Conservation (phyloP, 2,888 invertebrate genomes). For the Lissocephala sabroskyi region DNA sequence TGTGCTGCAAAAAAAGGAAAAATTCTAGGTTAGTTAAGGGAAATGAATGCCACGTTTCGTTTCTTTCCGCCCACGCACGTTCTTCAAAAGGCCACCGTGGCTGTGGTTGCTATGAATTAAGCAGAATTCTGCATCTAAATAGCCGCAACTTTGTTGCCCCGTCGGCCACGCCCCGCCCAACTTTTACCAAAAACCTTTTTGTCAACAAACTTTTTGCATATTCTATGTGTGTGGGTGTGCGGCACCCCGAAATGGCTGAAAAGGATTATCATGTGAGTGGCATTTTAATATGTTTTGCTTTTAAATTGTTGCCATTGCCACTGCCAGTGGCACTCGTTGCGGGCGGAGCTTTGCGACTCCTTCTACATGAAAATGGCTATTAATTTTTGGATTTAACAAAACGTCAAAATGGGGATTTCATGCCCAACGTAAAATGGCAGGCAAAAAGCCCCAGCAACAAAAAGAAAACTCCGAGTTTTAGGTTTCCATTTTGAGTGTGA, state of each 20-base stretch:
- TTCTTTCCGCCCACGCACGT: constrained; percentile 39
- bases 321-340: constrained; percentile 13
- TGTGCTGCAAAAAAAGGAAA: constrained; percentile 72
- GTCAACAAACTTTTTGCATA: constrained; percentile 33
- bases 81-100: no score
- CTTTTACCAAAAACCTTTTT: constrained; percentile 25
- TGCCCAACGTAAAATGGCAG: no score
- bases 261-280: constrained; percentile 56
- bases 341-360: constrained; percentile 13
- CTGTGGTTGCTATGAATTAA: constrained; percentile 59
- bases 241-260: constrained; percentile 16
- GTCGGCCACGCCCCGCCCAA: constrained; percentile 17
- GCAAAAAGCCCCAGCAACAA: no score
- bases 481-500: no score
- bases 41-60: no score
- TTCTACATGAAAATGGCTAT: constrained; percentile 49
- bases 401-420: no score
- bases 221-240: constrained; percentile 6
- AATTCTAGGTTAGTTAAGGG: no score
- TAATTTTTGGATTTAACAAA: constrained; percentile 45
- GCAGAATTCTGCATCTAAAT: constrained; percentile 62
- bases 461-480: no score
- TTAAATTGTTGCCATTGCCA: constrained; percentile 29
- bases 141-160: constrained; percentile 52
- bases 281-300: constrained; percentile 57